Conservation (phyloP, 53 echinoderm and acorn worm genomes). For the Luidia sarsii region DNA sequence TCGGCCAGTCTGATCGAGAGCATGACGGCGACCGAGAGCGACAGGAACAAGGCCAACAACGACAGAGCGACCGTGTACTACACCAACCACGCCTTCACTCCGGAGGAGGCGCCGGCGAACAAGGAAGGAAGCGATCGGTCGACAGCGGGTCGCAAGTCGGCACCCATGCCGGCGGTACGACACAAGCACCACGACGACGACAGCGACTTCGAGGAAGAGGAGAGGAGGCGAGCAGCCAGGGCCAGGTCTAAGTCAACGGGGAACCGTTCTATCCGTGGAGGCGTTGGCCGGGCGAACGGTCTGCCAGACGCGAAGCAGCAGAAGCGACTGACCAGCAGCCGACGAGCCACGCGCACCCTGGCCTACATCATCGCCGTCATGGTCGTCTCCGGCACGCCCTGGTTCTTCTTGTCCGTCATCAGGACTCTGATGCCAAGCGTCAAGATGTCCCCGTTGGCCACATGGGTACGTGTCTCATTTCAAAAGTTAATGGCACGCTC, state of each 20-base stretch:
- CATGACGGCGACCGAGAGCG: not conserved
- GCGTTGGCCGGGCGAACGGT: not conserved
- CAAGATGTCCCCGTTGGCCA: not conserved
- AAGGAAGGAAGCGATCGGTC: too few relatives aligned
- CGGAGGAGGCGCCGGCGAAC: too few relatives aligned
- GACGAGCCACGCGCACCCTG: constrained; percentile 56
- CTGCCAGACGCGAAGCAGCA: not conserved
- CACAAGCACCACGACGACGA: not conserved
- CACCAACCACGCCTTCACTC: too few relatives aligned
- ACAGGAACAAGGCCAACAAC: not conserved
- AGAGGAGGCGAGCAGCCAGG: too few relatives aligned
- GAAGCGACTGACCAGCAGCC: constrained; percentile 28
- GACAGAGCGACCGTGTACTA: too few relatives aligned
- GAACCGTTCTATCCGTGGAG: not conserved
- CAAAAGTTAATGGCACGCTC: too few relatives aligned
- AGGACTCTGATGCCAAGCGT: not conserved
- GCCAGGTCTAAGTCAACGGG: too few relatives aligned
- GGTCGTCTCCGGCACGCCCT: constrained; percentile 58
- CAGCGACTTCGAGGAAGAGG: not conserved
- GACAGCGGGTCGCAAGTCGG: not conserved
- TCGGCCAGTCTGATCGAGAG: not conserved
- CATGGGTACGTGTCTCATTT: constrained; percentile 36
- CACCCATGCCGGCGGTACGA: not conserved
- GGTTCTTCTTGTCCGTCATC: constrained; percentile 9
- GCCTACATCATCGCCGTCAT: constrained; percentile 57